Evolutionary conservation across 2,888 invertebrate species (phyloP), one percentile per base, ranked within the genome.

Genomic region (Petrolisthes manimaculis): DNA sequence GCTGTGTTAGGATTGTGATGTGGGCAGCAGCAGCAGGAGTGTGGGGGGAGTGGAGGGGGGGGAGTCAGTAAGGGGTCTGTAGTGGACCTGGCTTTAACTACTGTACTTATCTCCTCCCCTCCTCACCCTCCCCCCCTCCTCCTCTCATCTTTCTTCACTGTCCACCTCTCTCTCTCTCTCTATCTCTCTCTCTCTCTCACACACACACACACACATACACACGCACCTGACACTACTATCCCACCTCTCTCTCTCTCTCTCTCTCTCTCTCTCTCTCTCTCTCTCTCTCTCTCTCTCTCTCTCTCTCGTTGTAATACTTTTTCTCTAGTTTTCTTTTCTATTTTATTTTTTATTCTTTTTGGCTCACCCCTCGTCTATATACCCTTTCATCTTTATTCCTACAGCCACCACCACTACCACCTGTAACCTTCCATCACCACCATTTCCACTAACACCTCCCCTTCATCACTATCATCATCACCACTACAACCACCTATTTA

Each of bases 391-490:
- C 61, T 9, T 56, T 55, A 80, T 80, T 56, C 80, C 56, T 56
- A 80, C 54, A 56, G 24, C 80, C 80, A 55, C 14, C 80, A 55
- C 56, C 80, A 80, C 80, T 24, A 80, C 55, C 56, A 4, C 80
- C 56, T 21, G 12, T 61, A 14, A 61, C 61, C 61, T 9, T 14
- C 61, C 14, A 61, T 61, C 61, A 61, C 14, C 61, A 61, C 61
- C 14, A 61, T 61, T 14, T 61, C 14, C 14, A 61, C 14, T 61
- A 61, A 6, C 14, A 6, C 61, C 61, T 61, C 61, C 14, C 61
- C 61, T 6, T 61, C 61, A 61, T 3, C 61, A 61, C 61, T 61
- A 1, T 2, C 3, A 9, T 61, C 61, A 61, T 61, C 1, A 61
- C 3, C 3, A 2, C 18, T 3, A 75, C 9, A 37, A 21, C 61